Conservation (phyloP, 92 coral and sea anemone genomes). For the Paragorgia papillata region DNA sequence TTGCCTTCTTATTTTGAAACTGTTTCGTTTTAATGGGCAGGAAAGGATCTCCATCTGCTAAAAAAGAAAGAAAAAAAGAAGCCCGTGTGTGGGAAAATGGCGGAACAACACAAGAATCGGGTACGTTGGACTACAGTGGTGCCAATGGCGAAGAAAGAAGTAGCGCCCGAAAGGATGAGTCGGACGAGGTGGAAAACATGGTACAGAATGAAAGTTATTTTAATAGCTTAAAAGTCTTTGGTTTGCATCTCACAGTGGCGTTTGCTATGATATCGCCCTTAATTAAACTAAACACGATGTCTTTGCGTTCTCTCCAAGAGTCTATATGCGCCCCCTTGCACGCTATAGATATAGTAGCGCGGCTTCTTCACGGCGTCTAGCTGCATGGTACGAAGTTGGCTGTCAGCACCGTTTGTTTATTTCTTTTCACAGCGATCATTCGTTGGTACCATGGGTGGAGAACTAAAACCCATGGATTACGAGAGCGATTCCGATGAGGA, state of each 20-base stretch:
- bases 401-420: neutral
- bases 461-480: constrained; percentile 90
- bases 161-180: constrained; percentile 65
- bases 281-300: too few relatives aligned
- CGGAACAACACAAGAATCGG: constrained; percentile 70
- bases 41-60: constrained; percentile 73
- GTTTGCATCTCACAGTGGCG: too few relatives aligned
- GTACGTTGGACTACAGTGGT: constrained; percentile 73
- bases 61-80: constrained; percentile 71
- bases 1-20: too few relatives aligned
- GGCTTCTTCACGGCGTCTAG: too few relatives aligned
- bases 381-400: too few relatives aligned
- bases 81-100: constrained; percentile 89
- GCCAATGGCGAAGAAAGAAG: constrained; percentile 61
- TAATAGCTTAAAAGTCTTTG: too few relatives aligned
- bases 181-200: constrained; percentile 74
- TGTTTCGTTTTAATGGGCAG: too few relatives aligned
- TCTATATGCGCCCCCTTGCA: too few relatives aligned
- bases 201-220: constrained; percentile 50
- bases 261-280: too few relatives aligned
- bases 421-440: constrained; percentile 52
- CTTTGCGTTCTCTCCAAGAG: too few relatives aligned
- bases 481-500: constrained; percentile 77
- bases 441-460: constrained; percentile 94
- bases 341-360: too few relatives aligned